Base-by-base conservation (phyloP, 2,797 vertebrate genomes). In the Micrastur ruficollis region DNA sequence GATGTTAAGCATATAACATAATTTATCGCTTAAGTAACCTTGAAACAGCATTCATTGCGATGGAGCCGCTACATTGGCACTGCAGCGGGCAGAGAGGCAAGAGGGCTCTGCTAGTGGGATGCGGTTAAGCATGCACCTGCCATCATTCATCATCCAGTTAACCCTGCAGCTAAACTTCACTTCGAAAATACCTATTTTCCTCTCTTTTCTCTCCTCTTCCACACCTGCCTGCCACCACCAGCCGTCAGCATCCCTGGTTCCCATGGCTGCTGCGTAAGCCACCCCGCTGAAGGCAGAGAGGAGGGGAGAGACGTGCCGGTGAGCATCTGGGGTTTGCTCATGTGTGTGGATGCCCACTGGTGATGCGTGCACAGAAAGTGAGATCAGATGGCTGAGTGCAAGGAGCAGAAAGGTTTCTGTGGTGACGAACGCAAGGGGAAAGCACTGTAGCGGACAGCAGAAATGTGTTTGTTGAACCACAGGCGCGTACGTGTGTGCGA, bases 11-110 rank as follows among this genome's bases (percentile, higher is more conserved):
- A 91, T 83, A 76, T 55, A 93, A 96, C 87, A 88, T 94, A 94
- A 95, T 96, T 96, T 96, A 97, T 93, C 5, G 44, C 89, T 97
- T 91, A 97, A 96, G 92, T 95, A 97, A 97, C 96, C 96, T 96
- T 92, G 86, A 89, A 96, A 36, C 81, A 52, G 86, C 82, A 22
- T 86, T 86, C 84, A 34, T 9, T 53, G 90, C 11, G 22, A 88
- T 38, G 91, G 79, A 89, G 93, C 79, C 6, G 8, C 81, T 23
- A 15, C 38, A 6, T 21, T 59, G 79, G 89, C 58, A 14, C 67
- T 8, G 47, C 36, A 2, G 59, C 9, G 66, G 86, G 89, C 92
- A 86, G 81, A n/a, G 87, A 67, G 67, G 70, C 9, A 50, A 86
- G 88, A 53, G 70, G 62, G 34, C 55, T 59, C 55, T 5, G 26